phyloP scores from a whole-genome alignment of 2,888 invertebrate species.

The Lobophora halterata region DNA sequence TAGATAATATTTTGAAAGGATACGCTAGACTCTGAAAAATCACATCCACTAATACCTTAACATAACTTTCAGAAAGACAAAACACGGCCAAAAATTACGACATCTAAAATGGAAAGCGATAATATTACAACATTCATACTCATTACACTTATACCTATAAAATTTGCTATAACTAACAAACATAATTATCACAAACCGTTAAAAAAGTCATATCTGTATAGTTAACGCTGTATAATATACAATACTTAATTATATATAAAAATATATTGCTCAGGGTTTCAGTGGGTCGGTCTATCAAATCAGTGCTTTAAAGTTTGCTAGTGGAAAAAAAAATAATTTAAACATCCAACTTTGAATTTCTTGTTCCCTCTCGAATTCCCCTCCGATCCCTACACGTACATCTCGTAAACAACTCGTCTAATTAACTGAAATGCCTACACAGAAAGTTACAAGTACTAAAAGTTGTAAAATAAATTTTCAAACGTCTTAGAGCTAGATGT shows the following conservation, averaged over 20 bases:
- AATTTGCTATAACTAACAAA: slow-evolving; percentile 60
- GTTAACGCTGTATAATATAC: slow-evolving; percentile 70
- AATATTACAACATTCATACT: slow-evolving; percentile 65
- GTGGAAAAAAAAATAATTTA: slow-evolving; percentile 34
- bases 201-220: slow-evolving; percentile 69
- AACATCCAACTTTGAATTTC: slow-evolving; percentile 33
- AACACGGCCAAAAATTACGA: slow-evolving; percentile 64
- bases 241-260: slow-evolving; percentile 77
- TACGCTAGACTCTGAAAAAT: slow-evolving; percentile 62
- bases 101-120: slow-evolving; percentile 71
- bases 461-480: slow-evolving; percentile 49
- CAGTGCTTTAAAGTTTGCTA: slow-evolving; percentile 63
- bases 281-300: slow-evolving; percentile 74
- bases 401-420: slow-evolving; percentile 23
- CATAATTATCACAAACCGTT: slow-evolving; percentile 67
- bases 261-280: slow-evolving; percentile 79
- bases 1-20: slow-evolving; percentile 34
- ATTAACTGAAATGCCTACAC: slow-evolving; percentile 29
- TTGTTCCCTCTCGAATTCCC: slow-evolving; percentile 34
- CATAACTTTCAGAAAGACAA: slow-evolving; percentile 59
- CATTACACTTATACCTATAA: slow-evolving; percentile 47
- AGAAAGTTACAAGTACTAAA: slow-evolving; percentile 22
- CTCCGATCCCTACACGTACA: slow-evolving; percentile 24
- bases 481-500: slow-evolving; percentile 62
- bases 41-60: slow-evolving; percentile 65